phyloP scores from a whole-genome alignment of 2,888 invertebrate species.

The Colletes collaris region DNA sequence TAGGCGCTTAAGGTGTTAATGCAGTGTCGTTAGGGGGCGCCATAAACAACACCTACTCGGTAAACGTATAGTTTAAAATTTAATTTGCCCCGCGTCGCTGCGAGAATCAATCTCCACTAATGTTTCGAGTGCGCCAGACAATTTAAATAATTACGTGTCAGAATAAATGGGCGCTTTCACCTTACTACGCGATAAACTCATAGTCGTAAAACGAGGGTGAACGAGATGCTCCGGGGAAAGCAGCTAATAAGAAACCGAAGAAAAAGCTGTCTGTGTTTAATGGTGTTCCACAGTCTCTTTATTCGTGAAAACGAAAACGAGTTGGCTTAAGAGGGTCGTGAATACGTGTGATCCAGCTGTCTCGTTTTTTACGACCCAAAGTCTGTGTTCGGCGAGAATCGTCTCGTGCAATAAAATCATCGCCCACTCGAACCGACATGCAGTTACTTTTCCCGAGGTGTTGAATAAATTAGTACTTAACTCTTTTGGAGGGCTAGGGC shows the following conservation, averaged over 20 bases:
- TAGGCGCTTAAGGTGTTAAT: too few species aligned
- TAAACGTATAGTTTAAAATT: too few species aligned
- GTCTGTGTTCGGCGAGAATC: constrained; percentile 10
- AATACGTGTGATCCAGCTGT: constrained; percentile 1
- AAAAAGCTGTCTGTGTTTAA: constrained; percentile 43
- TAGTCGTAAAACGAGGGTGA: constrained; percentile 4
- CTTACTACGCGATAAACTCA: constrained; percentile 17
- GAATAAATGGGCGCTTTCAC: too few species aligned
- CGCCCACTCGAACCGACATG: too few species aligned
- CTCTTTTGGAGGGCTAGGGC: too few species aligned
- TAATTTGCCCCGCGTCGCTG: too few species aligned
- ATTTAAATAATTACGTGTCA: not conserved
- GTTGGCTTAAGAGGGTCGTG: constrained; percentile 20
- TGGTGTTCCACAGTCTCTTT: constrained; percentile 11
- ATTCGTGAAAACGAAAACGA: constrained; percentile 9
- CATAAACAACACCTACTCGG: too few species aligned
- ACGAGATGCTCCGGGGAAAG: constrained; percentile 13
- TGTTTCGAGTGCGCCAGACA: not conserved
- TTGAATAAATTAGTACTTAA: too few species aligned
- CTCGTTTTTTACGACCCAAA: constrained; percentile 23
- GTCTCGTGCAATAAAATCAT: not conserved
- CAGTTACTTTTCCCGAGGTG: too few species aligned
- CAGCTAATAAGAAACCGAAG: constrained; percentile 40
- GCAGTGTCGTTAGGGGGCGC: too few species aligned
- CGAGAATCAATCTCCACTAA: not conserved